Evolutionary conservation across 2,888 invertebrate species (phyloP), one percentile per base, ranked within the genome.

Genomic region (Mesochorus sp.): DNA sequence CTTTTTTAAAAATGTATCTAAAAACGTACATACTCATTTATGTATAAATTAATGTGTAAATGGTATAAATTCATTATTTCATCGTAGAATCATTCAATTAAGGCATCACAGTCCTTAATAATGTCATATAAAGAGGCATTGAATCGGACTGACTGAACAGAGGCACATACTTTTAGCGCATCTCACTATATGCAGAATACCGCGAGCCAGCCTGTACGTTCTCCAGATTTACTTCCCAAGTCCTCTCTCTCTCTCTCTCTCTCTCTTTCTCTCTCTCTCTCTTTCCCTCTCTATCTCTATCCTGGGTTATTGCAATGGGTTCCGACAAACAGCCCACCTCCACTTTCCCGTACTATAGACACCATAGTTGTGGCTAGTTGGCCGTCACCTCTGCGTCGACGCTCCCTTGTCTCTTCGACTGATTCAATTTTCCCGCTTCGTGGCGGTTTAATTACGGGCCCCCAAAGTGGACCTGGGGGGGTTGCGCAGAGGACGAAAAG

Each of bases 371-470:
- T 83, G 91, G 91, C 89, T 87, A 88, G 90, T 90, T 88, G 88
- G 89, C 88, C 89, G 91, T 91, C 91, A 90, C 88, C 89, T 90
- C 89, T 89, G 88, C 85, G 89, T 89, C 88, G 85, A 87, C 87
- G 89, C 83, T 88, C 88, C 91, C 90, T 90, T 88, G 89, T 90
- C 91, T 90, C 89, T 89, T 88, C 85, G 89, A 90, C 90, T 90
- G 90, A 91, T 91, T 91, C 91, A 91, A 91, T 91, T 91, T 91
- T 88, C 87, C 85, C 87, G 86, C 87, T 87, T 88, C 89, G 89
- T 89, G 88, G 91, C 89, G 90, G 91, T 90, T 91, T 90, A 91
- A 91, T 91, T 91, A 91, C 91, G 87, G 89, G 86, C 82, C 85
- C 86, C 85, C 86, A 86, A 85, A 88, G 89, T 89, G 90, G 89